A percentile compares a stretch with the other conserved stretches of the same genome.
Evolutionary conservation across 2,797 vertebrate species (phyloP).

Genomic region (Amblyopsis hoosieri): DNA sequence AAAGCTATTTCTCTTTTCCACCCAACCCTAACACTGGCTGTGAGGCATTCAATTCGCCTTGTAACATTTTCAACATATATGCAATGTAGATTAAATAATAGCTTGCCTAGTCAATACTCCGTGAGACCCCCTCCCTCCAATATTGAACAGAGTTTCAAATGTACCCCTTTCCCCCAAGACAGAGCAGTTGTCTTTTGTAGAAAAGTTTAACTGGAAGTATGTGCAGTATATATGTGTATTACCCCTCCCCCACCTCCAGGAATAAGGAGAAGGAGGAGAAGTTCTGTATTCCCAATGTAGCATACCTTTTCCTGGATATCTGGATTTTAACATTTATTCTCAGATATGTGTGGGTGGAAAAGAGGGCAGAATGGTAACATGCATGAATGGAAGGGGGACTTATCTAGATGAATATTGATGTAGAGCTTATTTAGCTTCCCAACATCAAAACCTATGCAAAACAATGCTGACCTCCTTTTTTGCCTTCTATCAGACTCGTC

Average conservation of each 20-base stretch:
- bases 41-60: not conserved
- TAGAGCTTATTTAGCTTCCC: slow-evolving; percentile 42
- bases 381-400: slow-evolving; percentile 56
- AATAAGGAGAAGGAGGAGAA: not conserved
- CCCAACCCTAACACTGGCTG: not conserved
- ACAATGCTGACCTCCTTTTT: slow-evolving; percentile 55
- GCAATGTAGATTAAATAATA: slow-evolving; percentile 1
- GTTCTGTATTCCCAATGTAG: slow-evolving; percentile 39
- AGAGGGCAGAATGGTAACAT: slow-evolving; percentile 27
- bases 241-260: not conserved
- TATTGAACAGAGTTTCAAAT: too few species aligned
- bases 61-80: slow-evolving; percentile 2
- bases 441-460: slow-evolving; percentile 36
- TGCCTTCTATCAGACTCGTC: slow-evolving; percentile 14
- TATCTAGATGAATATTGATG: slow-evolving; percentile 64
- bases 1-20: slow-evolving; percentile 15
- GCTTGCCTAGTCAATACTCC: not conserved
- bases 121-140: too few species aligned
- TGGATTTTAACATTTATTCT: slow-evolving; percentile 32
- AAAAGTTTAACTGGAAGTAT: not conserved
- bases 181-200: not conserved
- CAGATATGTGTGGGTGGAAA: slow-evolving; percentile 11
- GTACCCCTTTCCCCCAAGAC: not conserved
- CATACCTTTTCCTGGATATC: slow-evolving; percentile 33
- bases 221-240: not conserved